Conservation (phyloP, 2,797 vertebrate genomes). For the Poecile montanus region DNA sequence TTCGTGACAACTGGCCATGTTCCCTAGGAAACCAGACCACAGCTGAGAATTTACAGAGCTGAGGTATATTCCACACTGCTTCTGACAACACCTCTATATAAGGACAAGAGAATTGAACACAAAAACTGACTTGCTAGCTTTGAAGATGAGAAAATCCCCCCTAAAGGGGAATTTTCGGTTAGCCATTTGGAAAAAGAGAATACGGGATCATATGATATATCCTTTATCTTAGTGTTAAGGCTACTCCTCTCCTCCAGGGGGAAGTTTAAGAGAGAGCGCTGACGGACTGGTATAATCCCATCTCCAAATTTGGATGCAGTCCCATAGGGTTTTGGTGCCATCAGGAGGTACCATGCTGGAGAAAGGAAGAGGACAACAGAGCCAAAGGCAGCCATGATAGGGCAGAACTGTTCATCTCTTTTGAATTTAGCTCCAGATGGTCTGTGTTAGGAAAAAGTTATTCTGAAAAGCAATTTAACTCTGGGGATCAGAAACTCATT, state of each 20-base stretch:
- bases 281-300: accelerated
- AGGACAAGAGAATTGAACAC: background rate
- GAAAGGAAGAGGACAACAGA: background rate
- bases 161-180: background rate
- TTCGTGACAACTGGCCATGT: background rate
- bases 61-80: background rate
- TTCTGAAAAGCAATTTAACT: background rate
- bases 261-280: background rate
- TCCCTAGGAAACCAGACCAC: background rate
- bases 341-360: background rate
- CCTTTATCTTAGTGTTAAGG: background rate
- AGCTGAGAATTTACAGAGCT: background rate
- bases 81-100: background rate
- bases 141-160: slow-evolving; percentile 16
- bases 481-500: background rate
- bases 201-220: background rate
- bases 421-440: background rate
- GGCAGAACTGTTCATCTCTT: background rate
- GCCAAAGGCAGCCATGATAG: background rate
- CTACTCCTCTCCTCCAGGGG: background rate
- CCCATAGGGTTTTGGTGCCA: background rate
- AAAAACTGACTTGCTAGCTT: background rate
- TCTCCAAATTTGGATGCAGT: background rate
- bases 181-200: background rate
- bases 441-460: background rate